These are phyloP conservation scores for Dipodomys merriami DNA, from an alignment of 2,113 vertebrate genomes.

Conservation along the genomic window DNA sequence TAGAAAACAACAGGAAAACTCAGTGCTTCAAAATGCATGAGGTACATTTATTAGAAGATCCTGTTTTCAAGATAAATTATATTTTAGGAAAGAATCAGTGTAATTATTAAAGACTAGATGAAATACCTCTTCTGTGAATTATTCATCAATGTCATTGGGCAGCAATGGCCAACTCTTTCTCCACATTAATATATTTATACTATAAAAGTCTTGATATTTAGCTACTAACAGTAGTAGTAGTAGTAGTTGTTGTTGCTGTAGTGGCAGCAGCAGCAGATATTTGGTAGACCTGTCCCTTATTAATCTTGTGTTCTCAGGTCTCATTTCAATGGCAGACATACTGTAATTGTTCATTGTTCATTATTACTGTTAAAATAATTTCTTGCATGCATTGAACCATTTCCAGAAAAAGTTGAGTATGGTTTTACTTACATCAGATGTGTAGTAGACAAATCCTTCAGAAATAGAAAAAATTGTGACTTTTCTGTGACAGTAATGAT, in stretches of 20 bases:
- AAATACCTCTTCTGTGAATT: constrained; percentile 29
- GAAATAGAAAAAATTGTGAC: background rate
- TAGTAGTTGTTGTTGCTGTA: background rate
- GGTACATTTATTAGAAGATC: background rate
- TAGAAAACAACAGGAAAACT: background rate
- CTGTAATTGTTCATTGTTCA: background rate
- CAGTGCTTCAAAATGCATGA: background rate
- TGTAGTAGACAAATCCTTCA: background rate
- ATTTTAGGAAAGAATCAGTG: background rate
- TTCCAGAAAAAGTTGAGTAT: background rate
- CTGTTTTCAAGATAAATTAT: constrained; percentile 2
- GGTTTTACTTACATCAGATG: background rate
- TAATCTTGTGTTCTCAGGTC: background rate
- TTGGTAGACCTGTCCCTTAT: background rate
- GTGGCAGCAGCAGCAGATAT: background rate
- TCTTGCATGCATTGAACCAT: background rate
- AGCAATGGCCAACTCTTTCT: background rate
- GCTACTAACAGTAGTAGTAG: background rate
- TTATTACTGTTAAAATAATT: constrained; percentile 32
- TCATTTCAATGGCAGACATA: background rate
- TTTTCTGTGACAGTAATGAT: background rate
- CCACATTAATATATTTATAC: background rate
- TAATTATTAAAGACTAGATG: constrained; percentile 8
- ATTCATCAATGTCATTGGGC: background rate
- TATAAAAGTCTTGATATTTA: background rate